Evolutionary conservation across 23 tunicate genomes (phyloP).

Genomic region (Halocynthia roretzi): DNA sequence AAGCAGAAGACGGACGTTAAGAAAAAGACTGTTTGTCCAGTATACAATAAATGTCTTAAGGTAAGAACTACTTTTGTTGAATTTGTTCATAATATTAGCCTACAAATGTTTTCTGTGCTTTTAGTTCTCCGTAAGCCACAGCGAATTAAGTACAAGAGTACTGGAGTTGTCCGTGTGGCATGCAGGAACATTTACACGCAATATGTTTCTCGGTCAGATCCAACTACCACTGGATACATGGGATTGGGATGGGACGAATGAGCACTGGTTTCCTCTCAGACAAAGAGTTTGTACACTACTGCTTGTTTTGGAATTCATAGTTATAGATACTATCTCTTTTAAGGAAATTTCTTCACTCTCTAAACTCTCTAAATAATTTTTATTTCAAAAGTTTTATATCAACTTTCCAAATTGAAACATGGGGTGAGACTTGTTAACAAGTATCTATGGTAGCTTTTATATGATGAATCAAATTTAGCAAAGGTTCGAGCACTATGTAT

Average conservation of each 20-base stretch:
- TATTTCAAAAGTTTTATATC: no score
- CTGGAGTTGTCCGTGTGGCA: conserved; percentile 60
- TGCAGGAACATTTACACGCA: conserved; percentile 49
- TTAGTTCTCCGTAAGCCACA: conserved; percentile 44
- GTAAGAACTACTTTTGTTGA: background rate
- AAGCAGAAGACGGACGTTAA: conserved; percentile 41
- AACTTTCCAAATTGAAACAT: no score
- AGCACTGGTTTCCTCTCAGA: conserved; percentile 53
- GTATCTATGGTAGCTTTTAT: no score
- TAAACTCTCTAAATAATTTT: no score
- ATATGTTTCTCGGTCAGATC: conserved; percentile 48
- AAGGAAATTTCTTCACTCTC: no score
- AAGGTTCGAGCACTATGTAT: no score
- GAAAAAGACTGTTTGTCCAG: conserved; percentile 34
- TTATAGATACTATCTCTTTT: no score
- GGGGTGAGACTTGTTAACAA: no score
- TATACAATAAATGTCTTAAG: conserved; percentile 27
- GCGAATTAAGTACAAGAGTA: conserved; percentile 42
- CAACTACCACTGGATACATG: conserved; percentile 43
- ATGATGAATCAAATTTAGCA: no score
- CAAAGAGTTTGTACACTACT: conserved; percentile 1
- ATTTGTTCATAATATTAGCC: no score
- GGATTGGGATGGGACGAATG: conserved; percentile 40
- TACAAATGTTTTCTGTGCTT: background rate
- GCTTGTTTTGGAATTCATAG: no score